Percentiles rank a stretch among this genome's conserved stretches.
These are phyloP conservation scores for Sinodicranocentrus sp. DNA, from an alignment of 2,888 invertebrate genomes.

Conservation along the genomic window DNA sequence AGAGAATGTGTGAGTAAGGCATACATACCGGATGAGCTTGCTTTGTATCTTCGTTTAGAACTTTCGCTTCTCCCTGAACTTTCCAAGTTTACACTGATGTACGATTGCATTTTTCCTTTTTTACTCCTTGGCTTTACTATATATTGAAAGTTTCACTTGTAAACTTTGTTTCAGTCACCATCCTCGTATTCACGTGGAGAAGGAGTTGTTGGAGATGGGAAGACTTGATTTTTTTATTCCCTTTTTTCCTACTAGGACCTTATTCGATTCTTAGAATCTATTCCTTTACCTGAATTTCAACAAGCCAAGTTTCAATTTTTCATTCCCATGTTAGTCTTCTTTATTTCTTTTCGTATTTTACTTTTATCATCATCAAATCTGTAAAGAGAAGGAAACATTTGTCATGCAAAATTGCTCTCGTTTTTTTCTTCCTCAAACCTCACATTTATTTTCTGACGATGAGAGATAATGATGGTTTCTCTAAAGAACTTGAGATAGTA, in stretches of 20 bases:
- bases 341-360: slow-evolving; percentile 23
- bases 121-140: slow-evolving; percentile 41
- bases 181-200: no score
- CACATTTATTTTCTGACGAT: no score
- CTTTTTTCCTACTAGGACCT: slow-evolving; percentile 1
- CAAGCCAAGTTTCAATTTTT: slow-evolving; percentile 31
- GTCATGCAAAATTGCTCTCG: no score
- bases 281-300: slow-evolving; percentile 58
- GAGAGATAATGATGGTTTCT: no score
- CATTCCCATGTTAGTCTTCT: slow-evolving; percentile 25
- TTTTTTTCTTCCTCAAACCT: no score
- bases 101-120: slow-evolving; percentile 70
- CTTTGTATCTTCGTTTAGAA: slow-evolving; percentile 66
- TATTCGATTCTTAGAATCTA: slow-evolving; percentile 19
- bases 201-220: background rate
- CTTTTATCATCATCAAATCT: background rate
- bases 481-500: no score
- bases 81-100: slow-evolving; percentile 73
- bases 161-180: slow-evolving; percentile 65
- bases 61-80: slow-evolving; percentile 69
- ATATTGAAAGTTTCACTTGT: slow-evolving; percentile 57
- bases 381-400: no score
- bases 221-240: background rate
- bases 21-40: slow-evolving; percentile 61
- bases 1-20: slow-evolving; percentile 50